These are phyloP conservation scores for Eupeodes corollae DNA, from an alignment of 1,140 invertebrate species.

Conservation along the genomic window DNA sequence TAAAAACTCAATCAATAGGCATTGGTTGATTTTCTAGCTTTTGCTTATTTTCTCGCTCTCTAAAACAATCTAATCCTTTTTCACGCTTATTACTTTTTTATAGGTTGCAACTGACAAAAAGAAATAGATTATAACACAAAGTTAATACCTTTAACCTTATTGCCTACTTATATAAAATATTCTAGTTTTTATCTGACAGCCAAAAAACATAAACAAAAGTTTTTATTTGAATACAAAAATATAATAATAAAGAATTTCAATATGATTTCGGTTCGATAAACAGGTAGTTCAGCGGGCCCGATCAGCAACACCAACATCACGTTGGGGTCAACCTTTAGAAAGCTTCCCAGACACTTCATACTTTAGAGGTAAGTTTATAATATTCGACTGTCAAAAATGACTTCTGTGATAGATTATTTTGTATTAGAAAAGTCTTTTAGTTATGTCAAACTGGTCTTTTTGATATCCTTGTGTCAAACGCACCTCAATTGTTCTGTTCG, in stretches of 20 bases:
- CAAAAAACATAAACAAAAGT: too few species aligned
- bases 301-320: constrained; percentile 51
- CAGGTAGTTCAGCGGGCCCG: constrained; percentile 55
- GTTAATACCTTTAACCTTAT: background rate
- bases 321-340: constrained; percentile 40
- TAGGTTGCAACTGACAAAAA: background rate
- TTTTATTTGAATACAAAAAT: background rate
- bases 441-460: too few species aligned
- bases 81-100: background rate
- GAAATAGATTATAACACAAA: background rate
- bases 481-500: too few species aligned
- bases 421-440: too few species aligned
- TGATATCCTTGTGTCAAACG: too few species aligned
- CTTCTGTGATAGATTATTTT: too few species aligned
- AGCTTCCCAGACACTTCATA: constrained; percentile 39
- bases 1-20: constrained; percentile 28
- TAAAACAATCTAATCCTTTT: too few species aligned
- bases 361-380: constrained; percentile 45
- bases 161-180: too few species aligned
- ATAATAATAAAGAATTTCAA: background rate
- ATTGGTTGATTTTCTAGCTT: too few species aligned
- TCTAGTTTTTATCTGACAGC: too few species aligned
- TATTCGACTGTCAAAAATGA: too few species aligned
- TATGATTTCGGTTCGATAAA: background rate
- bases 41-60: background rate